These are phyloP conservation scores for Cryptocheilus praepositus DNA, from an alignment of 2,888 invertebrate genomes.

Conservation along the genomic window DNA sequence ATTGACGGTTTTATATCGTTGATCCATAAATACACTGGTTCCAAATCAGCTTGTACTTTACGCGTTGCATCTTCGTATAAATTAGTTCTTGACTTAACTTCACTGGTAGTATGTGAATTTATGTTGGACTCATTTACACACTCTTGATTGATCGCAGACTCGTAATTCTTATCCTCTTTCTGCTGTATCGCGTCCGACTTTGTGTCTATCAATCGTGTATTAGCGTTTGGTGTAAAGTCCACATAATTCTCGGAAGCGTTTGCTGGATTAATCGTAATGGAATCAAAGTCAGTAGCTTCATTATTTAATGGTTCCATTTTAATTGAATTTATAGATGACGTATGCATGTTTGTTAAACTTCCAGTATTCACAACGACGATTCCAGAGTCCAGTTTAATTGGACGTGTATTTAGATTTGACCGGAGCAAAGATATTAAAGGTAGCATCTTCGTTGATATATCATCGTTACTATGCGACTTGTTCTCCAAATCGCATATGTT, in stretches of 20 bases:
- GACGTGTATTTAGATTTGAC: slow-evolving; percentile 50
- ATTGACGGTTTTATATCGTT: slow-evolving; percentile 42
- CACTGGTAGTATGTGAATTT: background rate
- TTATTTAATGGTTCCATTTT: background rate
- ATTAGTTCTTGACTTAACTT: slow-evolving; percentile 1
- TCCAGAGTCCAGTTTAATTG: slow-evolving; percentile 66
- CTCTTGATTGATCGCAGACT: background rate
- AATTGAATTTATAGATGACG: background rate
- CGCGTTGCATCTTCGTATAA: slow-evolving; percentile 27
- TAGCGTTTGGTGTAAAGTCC: background rate
- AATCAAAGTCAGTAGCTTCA: too few species aligned
- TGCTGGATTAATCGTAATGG: background rate
- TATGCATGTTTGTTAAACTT: slow-evolving; percentile 26
- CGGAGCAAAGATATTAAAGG: slow-evolving; percentile 60
- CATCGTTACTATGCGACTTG: slow-evolving; percentile 32
- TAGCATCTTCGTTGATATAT: slow-evolving; percentile 48
- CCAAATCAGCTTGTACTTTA: slow-evolving; percentile 54
- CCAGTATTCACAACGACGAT: slow-evolving; percentile 70
- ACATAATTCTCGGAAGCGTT: background rate
- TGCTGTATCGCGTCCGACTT: background rate
- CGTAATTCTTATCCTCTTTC: too few species aligned
- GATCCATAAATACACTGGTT: slow-evolving; percentile 53
- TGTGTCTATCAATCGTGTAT: background rate
- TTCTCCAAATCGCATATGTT: slow-evolving; percentile 36
- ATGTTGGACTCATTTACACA: background rate